Evolutionary conservation across 2,888 invertebrate species (phyloP), one percentile per base, ranked within the genome.

Genomic region (Leptothorax acervorum): DNA sequence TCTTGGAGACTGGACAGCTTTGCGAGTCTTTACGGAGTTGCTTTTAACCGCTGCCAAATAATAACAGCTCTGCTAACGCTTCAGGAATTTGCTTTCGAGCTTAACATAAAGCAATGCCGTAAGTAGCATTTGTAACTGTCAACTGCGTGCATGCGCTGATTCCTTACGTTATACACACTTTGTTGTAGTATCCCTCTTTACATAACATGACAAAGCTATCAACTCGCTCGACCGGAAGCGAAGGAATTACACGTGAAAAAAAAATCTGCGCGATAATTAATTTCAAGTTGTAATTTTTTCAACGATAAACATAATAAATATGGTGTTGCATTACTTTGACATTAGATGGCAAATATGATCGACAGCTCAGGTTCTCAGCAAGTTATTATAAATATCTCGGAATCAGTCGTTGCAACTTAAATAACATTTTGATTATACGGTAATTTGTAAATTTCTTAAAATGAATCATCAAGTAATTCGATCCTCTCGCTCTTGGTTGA

Each of bases 31-130:
- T 23, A 23, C 23, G 23, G 23, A 23, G 23, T 23, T 23, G 23
- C 23, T 23, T 83, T 53, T 90, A 90, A 89, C 70, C 75, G 84
- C 82, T 79, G 88, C 78, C 65, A 88, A 85, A 78, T 88, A 87
- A 79, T 84, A 88, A 76, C 83, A 75, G 60, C 84, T 66, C 84
- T 74, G 93, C 93, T 93, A 92, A 91, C 89, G 92, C 92, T 92
- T 93, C 89, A 79, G 88, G 91, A 89, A 88, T 89, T 91, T 90
- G 90, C 90, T 92, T 92, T 91, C 87, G 89, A 89, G 87, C 88
- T 90, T 92, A 90, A 90, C 86, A 83, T 89, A 89, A 87, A 89
- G 86, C 89, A 71, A 94, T 93, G 93, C 87, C 90, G 94, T 94
- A 94, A 94, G 94, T 94, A 94, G 91, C 86, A 81, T 60, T 60